Percentiles rank a stretch among this genome's conserved stretches.
Evolutionary conservation across 2,113 vertebrate species (phyloP).

Genomic region (Clarias macrocephalus): DNA sequence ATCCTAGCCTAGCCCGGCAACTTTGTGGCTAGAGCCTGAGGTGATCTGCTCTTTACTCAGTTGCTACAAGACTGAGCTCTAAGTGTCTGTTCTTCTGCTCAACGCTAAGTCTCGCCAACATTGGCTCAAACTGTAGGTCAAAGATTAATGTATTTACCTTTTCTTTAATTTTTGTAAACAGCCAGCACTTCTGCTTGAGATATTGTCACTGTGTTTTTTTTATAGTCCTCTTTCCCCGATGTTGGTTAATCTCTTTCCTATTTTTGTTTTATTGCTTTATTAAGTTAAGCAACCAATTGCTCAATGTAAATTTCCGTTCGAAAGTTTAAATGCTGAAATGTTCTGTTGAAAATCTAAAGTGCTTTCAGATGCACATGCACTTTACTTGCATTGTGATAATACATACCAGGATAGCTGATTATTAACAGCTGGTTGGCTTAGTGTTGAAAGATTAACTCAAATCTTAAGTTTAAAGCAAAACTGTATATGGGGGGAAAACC

Average conservation of each 20-base stretch:
- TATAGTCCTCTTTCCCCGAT: constrained; percentile 22
- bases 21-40: constrained; percentile 55
- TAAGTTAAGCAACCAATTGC: neutral
- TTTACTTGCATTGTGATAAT: constrained; percentile 23
- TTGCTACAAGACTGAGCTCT: constrained; percentile 19
- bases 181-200: neutral
- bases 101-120: constrained; percentile 31
- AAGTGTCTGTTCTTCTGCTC: constrained; percentile 17
- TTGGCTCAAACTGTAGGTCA: neutral
- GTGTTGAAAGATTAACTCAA: neutral
- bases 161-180: no score
- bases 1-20: constrained; percentile 52
- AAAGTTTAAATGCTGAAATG: neutral
- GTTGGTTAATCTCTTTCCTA: neutral
- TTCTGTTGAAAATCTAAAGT: neutral
- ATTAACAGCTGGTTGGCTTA: constrained; percentile 46
- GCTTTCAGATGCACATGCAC: neutral
- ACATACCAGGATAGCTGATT: constrained; percentile 43
- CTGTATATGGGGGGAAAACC: no score
- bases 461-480: neutral
- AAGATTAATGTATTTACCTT: neutral
- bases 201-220: neutral
- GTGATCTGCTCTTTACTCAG: constrained; percentile 46
- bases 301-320: no score
- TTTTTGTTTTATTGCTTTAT: neutral